A percentile compares a stretch with the other conserved stretches of the same genome.
Conservation (phyloP, 2,888 invertebrate genomes). For the Drosophila flavopinicola region DNA sequence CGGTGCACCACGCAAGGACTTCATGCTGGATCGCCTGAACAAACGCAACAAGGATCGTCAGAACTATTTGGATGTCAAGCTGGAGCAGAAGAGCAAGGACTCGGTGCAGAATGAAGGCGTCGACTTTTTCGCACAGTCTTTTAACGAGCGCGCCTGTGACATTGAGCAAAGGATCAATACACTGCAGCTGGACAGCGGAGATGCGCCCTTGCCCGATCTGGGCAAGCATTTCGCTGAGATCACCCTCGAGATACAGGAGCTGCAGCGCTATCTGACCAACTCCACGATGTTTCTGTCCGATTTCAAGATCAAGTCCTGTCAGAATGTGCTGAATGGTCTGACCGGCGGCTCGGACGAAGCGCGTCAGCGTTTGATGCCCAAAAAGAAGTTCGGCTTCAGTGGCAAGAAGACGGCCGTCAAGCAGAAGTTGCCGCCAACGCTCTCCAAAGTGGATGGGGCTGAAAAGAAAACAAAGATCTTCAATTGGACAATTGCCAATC, state of each 20-base stretch:
- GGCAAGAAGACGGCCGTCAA: constrained; percentile 86
- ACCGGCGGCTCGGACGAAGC: constrained; percentile 89
- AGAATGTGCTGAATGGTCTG: constrained; percentile 89
- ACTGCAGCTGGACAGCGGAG: constrained; percentile 47
- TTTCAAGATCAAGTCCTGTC: constrained; percentile 92
- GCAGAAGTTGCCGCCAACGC: constrained; percentile 53
- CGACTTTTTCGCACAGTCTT: constrained; percentile 89
- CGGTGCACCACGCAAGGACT: constrained; percentile 73
- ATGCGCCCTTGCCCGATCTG: constrained; percentile 79
- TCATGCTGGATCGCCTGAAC: constrained; percentile 81
- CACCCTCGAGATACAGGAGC: constrained; percentile 89
- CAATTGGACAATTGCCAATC: constrained; percentile 83
- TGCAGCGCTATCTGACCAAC: constrained; percentile 91
- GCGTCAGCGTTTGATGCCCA: constrained; percentile 90
- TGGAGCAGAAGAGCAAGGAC: constrained; percentile 82
- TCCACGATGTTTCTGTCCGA: constrained; percentile 92
- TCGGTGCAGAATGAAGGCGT: constrained; percentile 83
- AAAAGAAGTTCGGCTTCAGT: constrained; percentile 94
- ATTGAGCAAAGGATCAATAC: constrained; percentile 87
- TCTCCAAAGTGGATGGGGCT: constrained; percentile 56
- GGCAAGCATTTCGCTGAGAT: constrained; percentile 88
- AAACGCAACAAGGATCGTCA: constrained; percentile 84
- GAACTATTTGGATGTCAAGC: constrained; percentile 81
- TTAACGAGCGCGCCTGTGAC: constrained; percentile 88
- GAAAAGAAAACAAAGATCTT: constrained; percentile 52